Evolutionary conservation across 2,113 vertebrate species (phyloP), one percentile per base, ranked within the genome.

Genomic region (Melanotaenia duboulayi): DNA sequence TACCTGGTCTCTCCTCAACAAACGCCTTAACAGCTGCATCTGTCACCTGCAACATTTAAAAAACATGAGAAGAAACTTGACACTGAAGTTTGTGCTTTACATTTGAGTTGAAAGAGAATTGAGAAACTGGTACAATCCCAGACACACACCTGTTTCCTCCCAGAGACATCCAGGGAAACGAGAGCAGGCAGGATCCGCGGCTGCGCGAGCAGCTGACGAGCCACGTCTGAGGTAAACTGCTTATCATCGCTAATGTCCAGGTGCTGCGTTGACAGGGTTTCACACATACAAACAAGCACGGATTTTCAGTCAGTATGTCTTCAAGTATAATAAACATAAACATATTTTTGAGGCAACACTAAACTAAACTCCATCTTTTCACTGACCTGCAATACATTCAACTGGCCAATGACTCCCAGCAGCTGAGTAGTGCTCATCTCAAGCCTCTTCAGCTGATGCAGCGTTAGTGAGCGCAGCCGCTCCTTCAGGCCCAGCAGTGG

Each of bases 201-300:
- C 85, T 96, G 96, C 59, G 96, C 96, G 23, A 99, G 91, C 52
- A 99, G 94, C 40, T 97, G 97, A 67, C 96, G 94, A 55, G 97
- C 98, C 90, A 99, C 96, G 61, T 99, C 97, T 5, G 98, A 99
- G 0, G 97, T 99, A 86, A 99, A 99, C 89, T 99, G 98, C 87
- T 99, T 99, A 85, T 99, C 98, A 74, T 99, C 98, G 0, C 97
- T 99, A 89, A 99, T 99, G 89, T 99, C 98, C 78, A 99, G 93
- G 74, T 99, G 98, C 90, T 96, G 94, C 57, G 60, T 0, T 9
- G n/a, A n/a, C 8, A 40, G 1, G 14, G 56, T 60, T 71, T 68
- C 56, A 82, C 62, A 81, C 11, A 59, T 25, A 79, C 17, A 61
- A 54, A 71, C 19, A 63, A 39, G 0, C 2, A 14, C 0, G 17